Percentiles rank a stretch among this genome's conserved stretches.
Evolutionary conservation across 2,888 invertebrate species (phyloP).

Genomic region (Drosophila neotestacea): DNA sequence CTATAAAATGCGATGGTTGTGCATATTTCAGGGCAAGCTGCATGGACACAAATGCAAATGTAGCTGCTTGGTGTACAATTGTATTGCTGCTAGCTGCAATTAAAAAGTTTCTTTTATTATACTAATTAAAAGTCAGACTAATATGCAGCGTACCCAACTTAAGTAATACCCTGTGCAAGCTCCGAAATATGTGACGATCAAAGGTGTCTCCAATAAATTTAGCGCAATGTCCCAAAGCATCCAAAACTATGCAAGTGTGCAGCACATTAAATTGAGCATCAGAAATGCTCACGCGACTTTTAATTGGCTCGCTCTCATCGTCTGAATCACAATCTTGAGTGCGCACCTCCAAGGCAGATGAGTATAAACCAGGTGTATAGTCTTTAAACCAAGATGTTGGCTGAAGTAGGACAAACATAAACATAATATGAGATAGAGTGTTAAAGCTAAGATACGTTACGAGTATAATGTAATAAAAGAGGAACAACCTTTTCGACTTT

Average conservation of each 20-base stretch:
- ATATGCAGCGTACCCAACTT: slow-evolving; percentile 87
- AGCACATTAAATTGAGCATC: slow-evolving; percentile 88
- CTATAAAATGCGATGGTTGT: slow-evolving; percentile 88
- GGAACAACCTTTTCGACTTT: slow-evolving; percentile 71
- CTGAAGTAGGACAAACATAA: slow-evolving; percentile 42
- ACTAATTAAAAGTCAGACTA: too few species aligned
- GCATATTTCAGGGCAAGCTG: slow-evolving; percentile 87
- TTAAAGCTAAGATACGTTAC: too few species aligned
- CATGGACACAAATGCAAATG: slow-evolving; percentile 87
- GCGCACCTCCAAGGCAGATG: slow-evolving; percentile 84
- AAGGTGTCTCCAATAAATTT: slow-evolving; percentile 86
- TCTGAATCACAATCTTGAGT: slow-evolving; percentile 82
- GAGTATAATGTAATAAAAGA: background rate
- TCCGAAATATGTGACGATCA: slow-evolving; percentile 88
- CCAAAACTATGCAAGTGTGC: slow-evolving; percentile 89
- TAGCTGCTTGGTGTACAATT: slow-evolving; percentile 88
- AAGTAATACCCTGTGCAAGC: slow-evolving; percentile 89
- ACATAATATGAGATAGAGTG: too few species aligned
- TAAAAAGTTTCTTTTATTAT: too few species aligned
- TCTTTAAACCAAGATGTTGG: slow-evolving; percentile 82
- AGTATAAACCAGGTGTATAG: slow-evolving; percentile 84
- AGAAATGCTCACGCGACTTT: slow-evolving; percentile 72
- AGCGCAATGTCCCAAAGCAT: slow-evolving; percentile 90
- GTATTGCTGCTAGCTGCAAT: slow-evolving; percentile 88
- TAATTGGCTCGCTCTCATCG: slow-evolving; percentile 68